Evolutionary conservation across 2,113 vertebrate genomes (phyloP), one percentile per base, ranked within the genome.

Genomic region (Pterocles burchelli): DNA sequence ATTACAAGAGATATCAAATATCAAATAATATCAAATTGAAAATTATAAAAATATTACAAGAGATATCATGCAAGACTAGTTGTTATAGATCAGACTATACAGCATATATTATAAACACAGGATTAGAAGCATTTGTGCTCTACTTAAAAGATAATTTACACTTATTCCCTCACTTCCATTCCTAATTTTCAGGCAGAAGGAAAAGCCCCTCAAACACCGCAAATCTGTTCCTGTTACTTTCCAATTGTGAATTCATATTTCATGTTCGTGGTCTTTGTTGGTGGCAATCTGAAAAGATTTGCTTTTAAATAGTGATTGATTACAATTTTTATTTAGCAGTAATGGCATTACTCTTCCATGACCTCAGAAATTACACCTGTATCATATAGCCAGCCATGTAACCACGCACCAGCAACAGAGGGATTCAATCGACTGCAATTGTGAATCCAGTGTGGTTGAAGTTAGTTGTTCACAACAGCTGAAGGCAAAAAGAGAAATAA

Each of bases 231-330:
- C n/a, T 63, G 41, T 89, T 88, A 62, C 79, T 88, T 94, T 82
- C 21, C 15, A 6, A 75, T 28, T 66, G 29, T 76, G 54, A 66
- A 91, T 89, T 96, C 26, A 9, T 52, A 54, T 92, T 95, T 85
- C 19, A 12, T 82, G 31, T 63, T 87, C 81, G 97, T 95, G 72
- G 92, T 91, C 92, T 97, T 95, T 57, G 74, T 59, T 96, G 82
- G 76, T 93, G 85, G 90, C 43, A 49, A 95, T 59, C 72, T 95
- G 81, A 95, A 96, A 96, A 75, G 16, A 17, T 52, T 89, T 86
- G 34, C 54, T 94, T 82, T 72, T 63, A 52, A 76, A 92, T 8
- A 68, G n/a, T 63, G 41, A 57, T 66, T 89, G 92, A 91, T 26
- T 65, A 90, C 71, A 34, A 17, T 77, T 90, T 93, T 55, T 75